phyloP scores from a whole-genome alignment of 2,797 vertebrate species.

The Gallirallus australis region DNA sequence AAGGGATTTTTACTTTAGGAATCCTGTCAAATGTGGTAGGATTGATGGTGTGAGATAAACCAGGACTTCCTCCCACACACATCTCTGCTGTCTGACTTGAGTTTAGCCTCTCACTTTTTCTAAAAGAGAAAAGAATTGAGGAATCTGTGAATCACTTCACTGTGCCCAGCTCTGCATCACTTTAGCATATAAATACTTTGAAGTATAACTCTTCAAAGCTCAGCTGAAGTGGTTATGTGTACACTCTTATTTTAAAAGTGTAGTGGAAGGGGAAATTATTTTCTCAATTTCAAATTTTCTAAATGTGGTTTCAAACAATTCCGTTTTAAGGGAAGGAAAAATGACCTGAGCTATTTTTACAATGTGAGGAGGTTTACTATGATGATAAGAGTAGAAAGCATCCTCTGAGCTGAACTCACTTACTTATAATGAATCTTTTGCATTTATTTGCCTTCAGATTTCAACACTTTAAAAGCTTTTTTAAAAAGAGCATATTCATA shows the following conservation, averaged over 20 bases:
- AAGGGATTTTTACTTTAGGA: background rate
- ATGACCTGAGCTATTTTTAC: background rate
- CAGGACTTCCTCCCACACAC: background rate
- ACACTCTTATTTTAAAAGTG: slow-evolving; percentile 52
- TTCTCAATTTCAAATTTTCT: slow-evolving; percentile 27
- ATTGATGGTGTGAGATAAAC: slow-evolving; percentile 12
- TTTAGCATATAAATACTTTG: background rate
- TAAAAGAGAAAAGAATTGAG: background rate
- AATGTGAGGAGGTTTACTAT: background rate
- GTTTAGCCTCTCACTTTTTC: slow-evolving; percentile 36
- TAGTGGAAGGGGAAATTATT: slow-evolving; percentile 32
- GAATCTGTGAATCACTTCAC: slow-evolving; percentile 29
- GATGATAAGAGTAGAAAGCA: background rate
- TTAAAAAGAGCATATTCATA: background rate
- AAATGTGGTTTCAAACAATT: background rate
- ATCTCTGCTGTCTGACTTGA: background rate
- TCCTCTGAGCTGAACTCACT: background rate
- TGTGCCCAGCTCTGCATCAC: background rate
- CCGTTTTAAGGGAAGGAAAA: slow-evolving; percentile 41
- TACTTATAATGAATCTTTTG: background rate
- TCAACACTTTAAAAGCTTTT: background rate
- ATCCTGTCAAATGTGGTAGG: background rate
- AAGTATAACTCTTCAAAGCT: slow-evolving; percentile 56
- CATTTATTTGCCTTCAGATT: background rate
- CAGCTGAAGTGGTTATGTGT: background rate